phyloP scores from a whole-genome alignment of 1,140 invertebrate species.

The Anastrepha obliqua region DNA sequence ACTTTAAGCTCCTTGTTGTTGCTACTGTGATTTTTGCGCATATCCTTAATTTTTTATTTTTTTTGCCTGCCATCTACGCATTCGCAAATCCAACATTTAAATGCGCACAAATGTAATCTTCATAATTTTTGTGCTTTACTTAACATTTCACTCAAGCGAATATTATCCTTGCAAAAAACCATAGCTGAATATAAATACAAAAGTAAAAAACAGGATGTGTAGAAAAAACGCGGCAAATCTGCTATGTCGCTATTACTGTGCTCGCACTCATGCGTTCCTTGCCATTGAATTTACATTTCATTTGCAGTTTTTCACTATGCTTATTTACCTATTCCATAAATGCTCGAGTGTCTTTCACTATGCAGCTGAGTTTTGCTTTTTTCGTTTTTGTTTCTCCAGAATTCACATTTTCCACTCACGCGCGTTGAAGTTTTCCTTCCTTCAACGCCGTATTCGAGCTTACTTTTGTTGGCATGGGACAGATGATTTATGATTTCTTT shows the following conservation, averaged over 20 bases:
- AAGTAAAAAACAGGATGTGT: not conserved
- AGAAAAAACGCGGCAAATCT: constrained; percentile 2
- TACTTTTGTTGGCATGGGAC: not conserved
- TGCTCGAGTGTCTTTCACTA: constrained; percentile 16
- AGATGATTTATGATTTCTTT: constrained; percentile 32
- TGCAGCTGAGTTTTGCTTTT: constrained; percentile 10
- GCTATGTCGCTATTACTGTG: not conserved
- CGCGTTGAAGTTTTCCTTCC: not conserved
- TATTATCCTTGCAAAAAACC: constrained; percentile 1
- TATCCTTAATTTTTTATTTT: not conserved
- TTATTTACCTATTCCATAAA: not conserved
- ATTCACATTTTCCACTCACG: not conserved
- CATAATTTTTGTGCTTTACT: constrained; percentile 43
- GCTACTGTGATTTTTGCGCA: not conserved
- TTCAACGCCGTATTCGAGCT: not conserved
- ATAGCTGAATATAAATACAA: not conserved
- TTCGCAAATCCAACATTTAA: constrained; percentile 33
- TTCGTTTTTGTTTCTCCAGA: not conserved
- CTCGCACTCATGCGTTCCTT: constrained; percentile 18
- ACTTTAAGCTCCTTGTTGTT: constrained; percentile 6
- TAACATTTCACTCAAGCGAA: constrained; percentile 25
- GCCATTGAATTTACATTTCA: constrained; percentile 44
- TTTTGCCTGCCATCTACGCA: not conserved
- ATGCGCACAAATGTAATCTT: constrained; percentile 48
- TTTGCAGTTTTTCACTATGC: constrained; percentile 23